phyloP scores from a whole-genome alignment of 2,888 invertebrate species.

The Patella caerulea region DNA sequence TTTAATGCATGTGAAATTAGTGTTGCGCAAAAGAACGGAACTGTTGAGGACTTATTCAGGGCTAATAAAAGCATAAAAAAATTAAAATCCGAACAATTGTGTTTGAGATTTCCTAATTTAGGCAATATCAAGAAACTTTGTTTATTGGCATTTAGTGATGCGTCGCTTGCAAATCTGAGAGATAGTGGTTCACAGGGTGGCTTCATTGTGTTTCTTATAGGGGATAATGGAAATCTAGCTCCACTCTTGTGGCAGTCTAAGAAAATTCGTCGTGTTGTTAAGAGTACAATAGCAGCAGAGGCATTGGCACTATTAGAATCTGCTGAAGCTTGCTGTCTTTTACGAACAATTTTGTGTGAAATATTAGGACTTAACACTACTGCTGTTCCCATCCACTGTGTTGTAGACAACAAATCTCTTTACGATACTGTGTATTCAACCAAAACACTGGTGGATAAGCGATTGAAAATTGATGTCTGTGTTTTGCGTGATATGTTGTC shows the following conservation, averaged over 20 bases:
- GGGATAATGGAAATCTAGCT: too few relatives aligned
- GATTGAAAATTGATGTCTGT: background rate
- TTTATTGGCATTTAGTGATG: background rate
- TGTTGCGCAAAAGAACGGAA: conserved; percentile 1
- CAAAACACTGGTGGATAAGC: background rate
- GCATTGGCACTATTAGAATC: too few relatives aligned
- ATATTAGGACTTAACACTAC: too few relatives aligned
- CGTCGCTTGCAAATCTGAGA: background rate
- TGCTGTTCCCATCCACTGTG: background rate
- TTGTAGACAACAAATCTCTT: conserved; percentile 6
- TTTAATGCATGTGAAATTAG: background rate
- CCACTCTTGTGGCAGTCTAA: too few relatives aligned
- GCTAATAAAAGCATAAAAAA: background rate
- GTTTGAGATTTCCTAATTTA: background rate
- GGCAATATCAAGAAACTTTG: too few relatives aligned
- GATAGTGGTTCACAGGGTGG: conserved; percentile 1
- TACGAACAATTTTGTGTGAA: too few relatives aligned
- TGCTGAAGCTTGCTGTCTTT: too few relatives aligned
- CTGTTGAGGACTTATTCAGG: background rate
- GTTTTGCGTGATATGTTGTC: background rate
- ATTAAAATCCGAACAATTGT: background rate
- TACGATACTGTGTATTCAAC: conserved; percentile 1
- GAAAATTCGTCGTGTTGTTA: too few relatives aligned
- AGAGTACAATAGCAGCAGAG: too few relatives aligned
- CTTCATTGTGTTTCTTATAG: background rate